Conservation (phyloP, 2,797 vertebrate genomes). For the Hoplostethus atlanticus region DNA sequence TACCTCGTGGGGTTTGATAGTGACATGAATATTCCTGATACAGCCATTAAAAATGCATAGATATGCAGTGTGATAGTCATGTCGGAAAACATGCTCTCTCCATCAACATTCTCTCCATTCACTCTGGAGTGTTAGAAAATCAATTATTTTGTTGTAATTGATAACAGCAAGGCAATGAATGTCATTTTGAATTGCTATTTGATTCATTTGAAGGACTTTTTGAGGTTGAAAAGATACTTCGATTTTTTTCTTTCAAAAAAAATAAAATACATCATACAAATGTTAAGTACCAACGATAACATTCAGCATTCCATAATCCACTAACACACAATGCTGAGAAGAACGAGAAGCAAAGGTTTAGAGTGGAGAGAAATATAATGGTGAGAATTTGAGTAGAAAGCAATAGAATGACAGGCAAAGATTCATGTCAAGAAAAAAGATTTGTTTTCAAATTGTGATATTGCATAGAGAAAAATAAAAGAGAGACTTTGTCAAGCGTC, state of each 20-base stretch:
- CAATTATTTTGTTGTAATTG: constrained; percentile 1
- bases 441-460: too few species aligned
- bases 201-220: background rate
- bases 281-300: background rate
- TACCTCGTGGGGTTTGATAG: constrained; percentile 31
- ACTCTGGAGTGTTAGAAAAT: constrained; percentile 7
- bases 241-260: too few species aligned
- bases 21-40: constrained; percentile 47
- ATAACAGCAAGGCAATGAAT: constrained; percentile 11
- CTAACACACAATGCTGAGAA: background rate
- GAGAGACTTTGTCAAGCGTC: too few species aligned
- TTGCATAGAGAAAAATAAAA: too few species aligned
- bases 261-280: background rate
- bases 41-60: constrained; percentile 57
- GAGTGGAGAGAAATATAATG: background rate
- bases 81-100: constrained; percentile 28
- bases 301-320: background rate
- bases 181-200: background rate
- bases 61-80: constrained; percentile 26
- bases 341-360: background rate
- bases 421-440: too few species aligned
- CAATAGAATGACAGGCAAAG: background rate
- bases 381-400: background rate
- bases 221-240: background rate
- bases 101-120: constrained; percentile 7